phyloP scores from a whole-genome alignment of 2,113 vertebrate genomes.

The Stomatorhinus ivindoensis region DNA sequence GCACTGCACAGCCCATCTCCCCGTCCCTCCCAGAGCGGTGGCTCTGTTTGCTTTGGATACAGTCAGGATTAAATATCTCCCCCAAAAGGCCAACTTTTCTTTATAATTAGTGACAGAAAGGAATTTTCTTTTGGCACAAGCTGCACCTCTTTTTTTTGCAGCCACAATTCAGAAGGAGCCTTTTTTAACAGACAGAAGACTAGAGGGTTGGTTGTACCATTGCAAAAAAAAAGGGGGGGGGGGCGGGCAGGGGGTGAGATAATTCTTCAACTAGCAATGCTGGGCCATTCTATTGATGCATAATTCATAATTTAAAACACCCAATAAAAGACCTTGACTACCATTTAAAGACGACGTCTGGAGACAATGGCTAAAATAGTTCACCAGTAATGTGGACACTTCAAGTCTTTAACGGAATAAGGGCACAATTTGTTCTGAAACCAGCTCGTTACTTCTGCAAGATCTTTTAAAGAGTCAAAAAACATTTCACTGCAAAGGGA shows the following conservation, averaged over 20 bases:
- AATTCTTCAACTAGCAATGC: conserved; percentile 38
- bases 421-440: conserved; percentile 28
- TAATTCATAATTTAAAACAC: conserved; percentile 48
- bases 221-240: neutral
- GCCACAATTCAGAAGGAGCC: conserved; percentile 30
- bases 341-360: conserved; percentile 48
- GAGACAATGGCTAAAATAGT: conserved; percentile 52
- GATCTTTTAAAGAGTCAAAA: conserved; percentile 19
- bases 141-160: conserved; percentile 41
- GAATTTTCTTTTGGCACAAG: conserved; percentile 49
- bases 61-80: conserved; percentile 47
- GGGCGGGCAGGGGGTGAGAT: conserved; percentile 39
- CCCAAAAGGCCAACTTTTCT: conserved; percentile 45
- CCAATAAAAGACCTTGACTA: conserved; percentile 44
- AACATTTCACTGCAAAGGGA: conserved; percentile 13
- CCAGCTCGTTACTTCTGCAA: conserved; percentile 19
- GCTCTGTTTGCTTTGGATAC: conserved; percentile 63
- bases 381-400: conserved; percentile 35
- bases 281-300: conserved; percentile 39
- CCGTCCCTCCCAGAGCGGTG: conserved; percentile 43
- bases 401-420: conserved; percentile 21
- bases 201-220: neutral
- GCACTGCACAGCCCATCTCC: conserved; percentile 45
- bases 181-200: conserved; percentile 20
- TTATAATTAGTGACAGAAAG: conserved; percentile 57